phyloP scores from a whole-genome alignment of 2,888 invertebrate genomes.

The Lottia scabra region DNA sequence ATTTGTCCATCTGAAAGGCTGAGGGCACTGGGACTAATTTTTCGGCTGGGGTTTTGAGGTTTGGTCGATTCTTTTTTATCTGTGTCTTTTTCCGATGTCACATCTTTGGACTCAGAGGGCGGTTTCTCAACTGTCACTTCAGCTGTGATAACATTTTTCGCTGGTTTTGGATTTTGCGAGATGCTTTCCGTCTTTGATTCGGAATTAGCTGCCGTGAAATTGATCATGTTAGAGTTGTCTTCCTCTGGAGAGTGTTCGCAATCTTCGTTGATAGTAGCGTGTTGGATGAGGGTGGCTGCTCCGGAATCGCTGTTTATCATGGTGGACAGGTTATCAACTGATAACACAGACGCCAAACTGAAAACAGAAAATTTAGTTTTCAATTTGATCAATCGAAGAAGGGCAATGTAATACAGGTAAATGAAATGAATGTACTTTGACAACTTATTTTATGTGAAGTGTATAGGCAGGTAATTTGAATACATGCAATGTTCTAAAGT shows the following conservation, averaged over 20 bases:
- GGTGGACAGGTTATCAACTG: background rate
- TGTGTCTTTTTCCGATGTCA: background rate
- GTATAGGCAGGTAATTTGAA: too few species aligned
- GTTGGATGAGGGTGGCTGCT: background rate
- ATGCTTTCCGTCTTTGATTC: too few species aligned
- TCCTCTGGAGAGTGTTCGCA: too few species aligned
- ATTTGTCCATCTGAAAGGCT: background rate
- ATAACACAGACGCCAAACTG: slow-evolving; percentile 15
- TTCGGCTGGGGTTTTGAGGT: background rate
- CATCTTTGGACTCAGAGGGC: background rate
- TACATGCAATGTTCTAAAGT: too few species aligned
- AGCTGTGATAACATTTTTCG: background rate
- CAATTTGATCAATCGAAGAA: too few species aligned
- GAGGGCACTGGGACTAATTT: background rate
- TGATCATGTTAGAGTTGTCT: too few species aligned
- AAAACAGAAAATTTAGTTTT: background rate
- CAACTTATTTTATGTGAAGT: too few species aligned
- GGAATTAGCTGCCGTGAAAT: too few species aligned
- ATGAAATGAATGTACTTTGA: too few species aligned
- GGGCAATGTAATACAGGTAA: too few species aligned
- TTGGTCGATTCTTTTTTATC: background rate
- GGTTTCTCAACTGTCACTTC: background rate
- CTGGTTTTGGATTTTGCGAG: background rate
- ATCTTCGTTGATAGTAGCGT: background rate
- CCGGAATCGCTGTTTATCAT: background rate